These are phyloP conservation scores for Catharus bicknelli DNA, from an alignment of 2,113 vertebrate genomes.

Conservation along the genomic window DNA sequence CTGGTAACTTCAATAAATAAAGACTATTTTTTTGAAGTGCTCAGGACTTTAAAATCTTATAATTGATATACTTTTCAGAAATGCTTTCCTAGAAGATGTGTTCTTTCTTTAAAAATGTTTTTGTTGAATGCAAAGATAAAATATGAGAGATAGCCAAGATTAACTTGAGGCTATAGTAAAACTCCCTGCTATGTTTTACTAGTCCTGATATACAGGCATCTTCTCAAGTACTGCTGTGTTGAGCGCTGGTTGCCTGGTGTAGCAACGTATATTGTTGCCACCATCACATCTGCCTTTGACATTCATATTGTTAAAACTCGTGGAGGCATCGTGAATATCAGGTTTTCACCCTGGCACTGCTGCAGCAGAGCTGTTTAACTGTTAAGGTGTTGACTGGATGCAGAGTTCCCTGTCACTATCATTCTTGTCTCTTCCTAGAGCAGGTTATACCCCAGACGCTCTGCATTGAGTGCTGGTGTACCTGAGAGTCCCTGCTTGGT, in stretches of 20 bases:
- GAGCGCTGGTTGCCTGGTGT: neutral
- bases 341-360: neutral
- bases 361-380: neutral
- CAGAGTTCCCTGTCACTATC: neutral
- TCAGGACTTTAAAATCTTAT: neutral
- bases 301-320: accelerated
- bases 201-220: neutral
- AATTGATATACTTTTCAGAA: neutral
- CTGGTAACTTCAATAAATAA: neutral
- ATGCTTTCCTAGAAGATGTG: neutral
- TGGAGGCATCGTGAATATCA: accelerated
- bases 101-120: neutral
- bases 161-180: neutral
- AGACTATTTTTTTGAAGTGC: neutral
- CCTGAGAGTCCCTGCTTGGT: neutral
- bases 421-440: neutral
- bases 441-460: neutral
- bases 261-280: neutral
- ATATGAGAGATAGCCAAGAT: neutral
- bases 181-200: neutral
- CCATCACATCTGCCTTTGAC: neutral
- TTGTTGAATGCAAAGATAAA: neutral
- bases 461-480: accelerated
- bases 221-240: neutral
- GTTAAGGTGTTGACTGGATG: neutral